A percentile compares a stretch with the other conserved stretches of the same genome.
Conservation (phyloP, 2,797 vertebrate genomes). For the Myotis findleyi region DNA sequence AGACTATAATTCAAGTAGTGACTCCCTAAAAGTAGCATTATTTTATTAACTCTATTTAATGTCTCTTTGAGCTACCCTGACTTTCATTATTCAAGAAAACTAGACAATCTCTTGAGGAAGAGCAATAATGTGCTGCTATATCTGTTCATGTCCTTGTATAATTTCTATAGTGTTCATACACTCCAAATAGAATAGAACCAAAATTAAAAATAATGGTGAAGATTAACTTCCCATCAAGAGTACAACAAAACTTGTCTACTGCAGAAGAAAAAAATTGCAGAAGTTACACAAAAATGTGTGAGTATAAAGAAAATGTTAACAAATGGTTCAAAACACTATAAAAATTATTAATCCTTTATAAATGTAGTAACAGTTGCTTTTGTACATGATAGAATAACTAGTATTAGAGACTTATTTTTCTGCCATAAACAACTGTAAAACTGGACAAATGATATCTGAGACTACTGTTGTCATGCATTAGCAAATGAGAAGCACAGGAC, state of each 20-base stretch:
- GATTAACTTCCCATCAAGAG: constrained; percentile 23
- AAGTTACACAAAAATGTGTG: background rate
- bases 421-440: background rate
- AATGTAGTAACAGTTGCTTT: background rate
- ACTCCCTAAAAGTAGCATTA: constrained; percentile 46
- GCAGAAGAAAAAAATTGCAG: background rate
- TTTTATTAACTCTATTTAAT: constrained; percentile 64
- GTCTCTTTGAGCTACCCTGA: constrained; percentile 32
- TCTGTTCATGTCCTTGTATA: constrained; percentile 48
- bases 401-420: background rate
- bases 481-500: background rate
- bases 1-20: constrained; percentile 47
- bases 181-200: constrained; percentile 14
- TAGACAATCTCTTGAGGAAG: constrained; percentile 41
- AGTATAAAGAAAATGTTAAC: background rate
- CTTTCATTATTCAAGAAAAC: constrained; percentile 66
- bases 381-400: background rate
- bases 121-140: constrained; percentile 23
- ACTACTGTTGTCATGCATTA: background rate
- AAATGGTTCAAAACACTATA: background rate
- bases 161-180: constrained; percentile 7
- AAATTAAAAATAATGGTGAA: constrained; percentile 34
- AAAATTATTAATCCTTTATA: constrained; percentile 13
- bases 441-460: background rate
- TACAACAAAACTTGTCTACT: constrained; percentile 25